Percentiles rank a stretch among this genome's conserved stretches.
Evolutionary conservation across 2,113 vertebrate genomes (phyloP).

Genomic region (Cavia porcellus): DNA sequence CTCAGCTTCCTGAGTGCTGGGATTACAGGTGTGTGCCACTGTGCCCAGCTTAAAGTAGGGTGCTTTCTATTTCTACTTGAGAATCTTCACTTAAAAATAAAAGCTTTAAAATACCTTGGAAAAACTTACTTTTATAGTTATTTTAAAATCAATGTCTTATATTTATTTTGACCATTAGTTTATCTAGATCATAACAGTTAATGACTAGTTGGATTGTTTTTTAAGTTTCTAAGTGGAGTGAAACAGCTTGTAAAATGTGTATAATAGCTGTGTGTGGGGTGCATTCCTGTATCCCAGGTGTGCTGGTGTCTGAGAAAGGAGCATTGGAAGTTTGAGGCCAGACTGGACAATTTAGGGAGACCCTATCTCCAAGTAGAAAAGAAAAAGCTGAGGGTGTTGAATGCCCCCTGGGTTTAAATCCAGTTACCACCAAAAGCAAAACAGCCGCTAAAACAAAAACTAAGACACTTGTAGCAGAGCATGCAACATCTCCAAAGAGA

Average conservation of each 20-base stretch:
- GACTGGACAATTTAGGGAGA: background rate
- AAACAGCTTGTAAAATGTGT: slow-evolving; percentile 27
- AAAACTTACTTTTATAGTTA: background rate
- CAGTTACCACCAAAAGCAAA: background rate
- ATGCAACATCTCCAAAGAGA: background rate
- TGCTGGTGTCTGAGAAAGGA: background rate
- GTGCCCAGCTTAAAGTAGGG: background rate
- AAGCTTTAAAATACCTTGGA: background rate
- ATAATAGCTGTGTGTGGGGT: background rate
- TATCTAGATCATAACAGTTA: slow-evolving; percentile 32
- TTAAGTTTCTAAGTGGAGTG: slow-evolving; percentile 27
- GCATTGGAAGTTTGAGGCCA: background rate
- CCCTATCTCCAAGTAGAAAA: background rate
- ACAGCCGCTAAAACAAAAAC: background rate
- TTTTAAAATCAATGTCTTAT: slow-evolving; percentile 37
- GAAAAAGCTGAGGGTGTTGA: background rate
- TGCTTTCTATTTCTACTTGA: background rate
- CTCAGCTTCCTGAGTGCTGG: background rate
- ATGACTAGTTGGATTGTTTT: slow-evolving; percentile 20
- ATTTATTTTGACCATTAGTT: slow-evolving; percentile 43
- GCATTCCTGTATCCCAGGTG: background rate
- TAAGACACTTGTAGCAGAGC: background rate
- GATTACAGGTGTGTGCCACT: background rate
- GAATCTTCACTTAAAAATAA: slow-evolving; percentile 50
- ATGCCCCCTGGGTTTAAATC: background rate